Evolutionary conservation across 37 sponge, comb jelly and placozoan species (phyloP).

Genomic region (Spongilla lacustris): DNA sequence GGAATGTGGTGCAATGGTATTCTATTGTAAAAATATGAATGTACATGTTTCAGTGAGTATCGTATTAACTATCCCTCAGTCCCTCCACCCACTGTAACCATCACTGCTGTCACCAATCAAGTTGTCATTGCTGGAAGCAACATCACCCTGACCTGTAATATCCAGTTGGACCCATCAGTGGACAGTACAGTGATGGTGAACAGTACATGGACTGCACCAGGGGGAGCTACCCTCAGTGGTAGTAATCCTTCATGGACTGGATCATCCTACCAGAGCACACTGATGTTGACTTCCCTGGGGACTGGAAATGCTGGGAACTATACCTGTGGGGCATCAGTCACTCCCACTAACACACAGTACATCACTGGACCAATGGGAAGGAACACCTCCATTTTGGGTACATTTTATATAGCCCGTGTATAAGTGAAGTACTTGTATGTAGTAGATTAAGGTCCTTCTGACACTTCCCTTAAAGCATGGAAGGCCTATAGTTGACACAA

Average conservation of each 20-base stretch:
- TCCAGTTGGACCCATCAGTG: no score
- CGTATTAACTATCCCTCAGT: not conserved
- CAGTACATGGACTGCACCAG: no score
- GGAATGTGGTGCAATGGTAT: no score
- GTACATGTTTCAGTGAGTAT: no score
- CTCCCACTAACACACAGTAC: not conserved
- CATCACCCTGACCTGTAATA: no score
- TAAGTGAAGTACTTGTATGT: not conserved
- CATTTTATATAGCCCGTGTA: not conserved
- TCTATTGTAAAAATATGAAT: no score
- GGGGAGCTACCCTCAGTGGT: not conserved
- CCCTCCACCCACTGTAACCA: not conserved
- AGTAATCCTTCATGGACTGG: not conserved
- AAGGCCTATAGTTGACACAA: no score
- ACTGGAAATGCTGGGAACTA: not conserved
- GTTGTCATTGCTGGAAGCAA: no score
- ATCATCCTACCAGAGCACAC: not conserved
- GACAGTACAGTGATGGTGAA: no score
- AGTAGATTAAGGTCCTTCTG: no score
- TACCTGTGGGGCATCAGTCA: not conserved
- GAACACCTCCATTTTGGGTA: not conserved
- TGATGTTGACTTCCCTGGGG: not conserved
- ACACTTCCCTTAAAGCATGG: no score
- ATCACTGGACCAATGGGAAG: not conserved
- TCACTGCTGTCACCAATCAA: not conserved